Base-by-base conservation (phyloP, 2,888 invertebrate species). In the Drosophila meridionalis region DNA sequence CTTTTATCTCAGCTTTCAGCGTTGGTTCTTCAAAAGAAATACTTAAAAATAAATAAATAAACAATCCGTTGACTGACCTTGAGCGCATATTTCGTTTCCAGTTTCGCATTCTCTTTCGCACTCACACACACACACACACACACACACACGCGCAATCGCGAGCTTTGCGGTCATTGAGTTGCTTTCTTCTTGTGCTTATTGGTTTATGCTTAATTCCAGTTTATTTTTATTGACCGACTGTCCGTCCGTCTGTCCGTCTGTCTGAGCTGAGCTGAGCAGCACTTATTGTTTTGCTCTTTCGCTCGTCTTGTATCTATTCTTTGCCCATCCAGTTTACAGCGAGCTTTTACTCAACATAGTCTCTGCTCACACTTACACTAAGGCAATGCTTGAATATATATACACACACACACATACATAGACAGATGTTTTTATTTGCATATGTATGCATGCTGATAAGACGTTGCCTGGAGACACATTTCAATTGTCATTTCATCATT, bases 11-110 rank as follows among this genome's bases (percentile, higher is more conserved):
- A 68, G 57, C 55, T 76, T 53, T 72, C 52, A 58, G 65, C 32
- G 65, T 50, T 61, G 40, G 57, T 57, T 67, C 64, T 65, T 61
- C 73, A 69, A 72, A 53, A 69, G 67, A 78, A 82, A 77, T 69
- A 71, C 50, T 50, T 20, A 43, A 74, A 66, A 58, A 61, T 45
- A 65, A 34, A 59, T 69, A 64, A 60, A 67, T 53, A 73, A 67
- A 53, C 69, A 81, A 87, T 90, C 90, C 89, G 86, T 88, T 87
- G 88, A 90, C 90, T 91, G 90, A 90, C 90, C 90, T 90, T 90
- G 90, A 87, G 84, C 85, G 79, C 80, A 82, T 89, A 90, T 89
- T 88, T 85, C 74, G 69, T 75, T 78, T 78, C 83, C 83, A 81
- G 83, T 82, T 82, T 82, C 71, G 76, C 81, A 81, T 78, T 81